Base-by-base conservation (phyloP, 2,888 invertebrate genomes). In the Hyposoter didymator region DNA sequence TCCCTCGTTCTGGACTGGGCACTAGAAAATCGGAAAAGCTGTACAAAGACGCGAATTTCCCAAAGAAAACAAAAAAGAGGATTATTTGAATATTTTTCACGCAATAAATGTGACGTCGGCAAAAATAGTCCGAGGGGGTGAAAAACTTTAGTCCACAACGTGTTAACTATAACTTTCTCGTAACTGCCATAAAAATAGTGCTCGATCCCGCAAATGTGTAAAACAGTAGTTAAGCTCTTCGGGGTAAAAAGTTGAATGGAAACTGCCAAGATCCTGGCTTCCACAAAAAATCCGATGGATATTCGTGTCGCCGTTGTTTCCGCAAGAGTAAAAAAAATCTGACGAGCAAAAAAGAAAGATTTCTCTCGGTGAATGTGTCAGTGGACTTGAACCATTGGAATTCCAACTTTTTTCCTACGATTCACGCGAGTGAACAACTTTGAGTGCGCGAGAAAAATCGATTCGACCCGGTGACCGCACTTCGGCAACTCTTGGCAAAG, bases 1-100 rank as follows among this genome's bases (percentile, higher is more conserved):
- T 74, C 72, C 62, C 59, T 73, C 72, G 80, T 47, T 78, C 82
- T 62, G 76, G 73, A 73, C 52, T 73, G 62, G 67, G 47, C 73
- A 22, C 66, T 62, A 64, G 28, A 39, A 43, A 35, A 64, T 52
- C 52, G 64, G 73, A 47, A 62, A 62, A 73, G 59, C 22, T 28
- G 28, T 47, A 47, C 7, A 49, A 35, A 28, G 6, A 66, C 47
- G 22, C 10, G 8, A 4, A 22, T 6, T 1, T 39, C 39, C 39
- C 10, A 7, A 32, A 1, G 39, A 32, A 14, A 14, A 32, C 14
- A 22, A 39, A 67, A 69, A 39, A 62, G 55, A 32, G 12, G 45
- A 35, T 19, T 47, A 22, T n/a, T 22, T 39, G 28, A 47, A 59
- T 52, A n/a, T 52, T 28, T 10, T 32, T 6, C 6, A 52, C n/a